Conservation (phyloP, 2,888 invertebrate genomes). For the Lomographa bimaculata region DNA sequence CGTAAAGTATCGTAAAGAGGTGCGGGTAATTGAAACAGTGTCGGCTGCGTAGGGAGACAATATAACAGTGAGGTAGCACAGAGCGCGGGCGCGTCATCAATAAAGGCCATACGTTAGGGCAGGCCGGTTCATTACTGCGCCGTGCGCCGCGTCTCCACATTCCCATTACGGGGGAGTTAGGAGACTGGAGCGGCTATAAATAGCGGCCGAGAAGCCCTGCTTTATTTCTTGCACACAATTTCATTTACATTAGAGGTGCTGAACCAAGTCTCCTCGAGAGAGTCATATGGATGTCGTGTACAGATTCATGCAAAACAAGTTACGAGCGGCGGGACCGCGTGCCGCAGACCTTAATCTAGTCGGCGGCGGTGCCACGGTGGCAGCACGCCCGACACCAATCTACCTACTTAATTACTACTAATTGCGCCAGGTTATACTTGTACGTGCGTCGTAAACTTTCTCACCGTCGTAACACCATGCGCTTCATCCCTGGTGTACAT, state of each 20-base stretch:
- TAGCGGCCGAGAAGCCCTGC: slow-evolving; percentile 72
- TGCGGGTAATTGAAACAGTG: slow-evolving; percentile 67
- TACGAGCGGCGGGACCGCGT: slow-evolving; percentile 68
- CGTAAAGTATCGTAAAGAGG: slow-evolving; percentile 67
- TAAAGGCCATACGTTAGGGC: slow-evolving; percentile 75
- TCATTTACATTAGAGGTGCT: slow-evolving; percentile 81
- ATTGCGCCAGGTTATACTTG: slow-evolving; percentile 72
- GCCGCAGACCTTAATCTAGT: slow-evolving; percentile 73
- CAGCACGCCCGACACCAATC: slow-evolving; percentile 53
- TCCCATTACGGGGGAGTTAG: slow-evolving; percentile 77
- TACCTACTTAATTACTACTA: slow-evolving; percentile 78
- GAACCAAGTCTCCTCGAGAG: slow-evolving; percentile 68
- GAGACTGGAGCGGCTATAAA: slow-evolving; percentile 77
- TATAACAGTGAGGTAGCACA: slow-evolving; percentile 49
- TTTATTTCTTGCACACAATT: slow-evolving; percentile 81
- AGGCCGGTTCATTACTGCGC: slow-evolving; percentile 75
- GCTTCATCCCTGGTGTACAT: no score
- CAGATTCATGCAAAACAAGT: slow-evolving; percentile 79
- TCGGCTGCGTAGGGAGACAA: slow-evolving; percentile 59
- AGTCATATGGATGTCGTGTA: slow-evolving; percentile 73
- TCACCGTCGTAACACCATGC: no score
- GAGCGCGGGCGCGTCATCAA: slow-evolving; percentile 67
- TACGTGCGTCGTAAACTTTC: slow-evolving; percentile 71
- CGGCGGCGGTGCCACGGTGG: slow-evolving; percentile 58
- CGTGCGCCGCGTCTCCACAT: slow-evolving; percentile 67